Evolutionary conservation across 2,888 invertebrate genomes (phyloP).

Genomic region (Archips xylosteana): DNA sequence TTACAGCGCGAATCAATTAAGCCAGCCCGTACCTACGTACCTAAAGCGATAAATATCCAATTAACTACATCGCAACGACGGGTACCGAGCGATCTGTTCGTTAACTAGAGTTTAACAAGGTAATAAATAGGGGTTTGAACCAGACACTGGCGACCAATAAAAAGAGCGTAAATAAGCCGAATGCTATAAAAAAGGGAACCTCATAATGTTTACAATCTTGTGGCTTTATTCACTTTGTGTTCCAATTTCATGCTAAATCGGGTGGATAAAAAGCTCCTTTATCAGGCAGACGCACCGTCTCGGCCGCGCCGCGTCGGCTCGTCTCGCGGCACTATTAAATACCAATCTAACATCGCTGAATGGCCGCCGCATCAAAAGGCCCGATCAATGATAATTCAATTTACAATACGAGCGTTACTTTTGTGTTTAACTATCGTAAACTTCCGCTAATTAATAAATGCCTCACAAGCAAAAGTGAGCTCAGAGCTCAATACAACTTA

Average conservation of each 20-base stretch:
- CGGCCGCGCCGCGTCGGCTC: slow-evolving; percentile 49
- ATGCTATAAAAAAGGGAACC: slow-evolving; percentile 82
- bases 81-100: slow-evolving; percentile 75
- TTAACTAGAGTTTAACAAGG: slow-evolving; percentile 84
- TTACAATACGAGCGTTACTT: slow-evolving; percentile 45
- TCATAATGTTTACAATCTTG: slow-evolving; percentile 85
- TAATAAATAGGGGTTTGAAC: slow-evolving; percentile 77
- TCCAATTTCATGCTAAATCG: slow-evolving; percentile 86
- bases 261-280: slow-evolving; percentile 83
- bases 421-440: slow-evolving; percentile 50
- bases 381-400: slow-evolving; percentile 74
- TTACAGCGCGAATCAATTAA: slow-evolving; percentile 75
- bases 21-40: slow-evolving; percentile 52
- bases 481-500: not conserved
- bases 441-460: slow-evolving; percentile 11
- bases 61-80: slow-evolving; percentile 70
- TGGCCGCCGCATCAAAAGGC: slow-evolving; percentile 69
- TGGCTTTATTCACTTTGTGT: slow-evolving; percentile 86
- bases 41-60: slow-evolving; percentile 78
- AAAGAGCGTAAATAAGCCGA: slow-evolving; percentile 82
- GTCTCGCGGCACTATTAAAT: slow-evolving; percentile 67
- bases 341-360: slow-evolving; percentile 74
- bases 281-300: slow-evolving; percentile 83
- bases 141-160: slow-evolving; percentile 78
- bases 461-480: not conserved